Conservation (phyloP, 2,113 vertebrate genomes). For the Lamprotornis superbus region DNA sequence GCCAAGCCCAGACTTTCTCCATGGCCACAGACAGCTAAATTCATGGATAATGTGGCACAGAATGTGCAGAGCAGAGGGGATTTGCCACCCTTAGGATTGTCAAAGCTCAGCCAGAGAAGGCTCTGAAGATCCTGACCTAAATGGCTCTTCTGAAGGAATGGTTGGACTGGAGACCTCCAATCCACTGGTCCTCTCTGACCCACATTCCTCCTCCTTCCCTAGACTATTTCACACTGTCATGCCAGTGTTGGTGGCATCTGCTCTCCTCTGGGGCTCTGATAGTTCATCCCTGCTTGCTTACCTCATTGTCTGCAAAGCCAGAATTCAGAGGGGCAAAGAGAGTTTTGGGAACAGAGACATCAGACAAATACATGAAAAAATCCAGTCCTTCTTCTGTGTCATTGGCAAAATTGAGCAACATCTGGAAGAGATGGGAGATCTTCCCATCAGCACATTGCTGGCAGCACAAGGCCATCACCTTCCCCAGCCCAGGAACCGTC, state of each 20-base stretch:
- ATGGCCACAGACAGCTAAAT: background rate
- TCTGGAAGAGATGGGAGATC: slow-evolving; percentile 59
- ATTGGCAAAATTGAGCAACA: slow-evolving; percentile 82
- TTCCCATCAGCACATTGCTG: background rate
- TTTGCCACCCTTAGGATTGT: background rate
- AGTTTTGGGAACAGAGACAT: slow-evolving; percentile 79
- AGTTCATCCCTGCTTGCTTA: slow-evolving; percentile 14
- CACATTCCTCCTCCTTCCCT: background rate
- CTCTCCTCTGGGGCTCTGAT: background rate
- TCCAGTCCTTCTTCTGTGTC: slow-evolving; percentile 73
- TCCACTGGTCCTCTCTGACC: background rate
- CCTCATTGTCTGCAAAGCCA: slow-evolving; percentile 84
- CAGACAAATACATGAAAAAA: slow-evolving; percentile 81
- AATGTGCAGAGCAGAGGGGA: background rate
- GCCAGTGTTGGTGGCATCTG: background rate
- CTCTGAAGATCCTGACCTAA: background rate
- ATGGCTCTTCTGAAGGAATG: background rate
- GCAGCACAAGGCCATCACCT: background rate
- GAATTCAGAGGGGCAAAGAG: slow-evolving; percentile 89
- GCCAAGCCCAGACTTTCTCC: background rate
- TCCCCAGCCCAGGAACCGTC: background rate
- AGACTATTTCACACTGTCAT: background rate
- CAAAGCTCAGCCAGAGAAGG: background rate
- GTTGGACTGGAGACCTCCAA: background rate
- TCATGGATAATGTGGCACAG: rapidly evolving